phyloP scores from a whole-genome alignment of 2,888 invertebrate genomes.

The Bellardia pandia region DNA sequence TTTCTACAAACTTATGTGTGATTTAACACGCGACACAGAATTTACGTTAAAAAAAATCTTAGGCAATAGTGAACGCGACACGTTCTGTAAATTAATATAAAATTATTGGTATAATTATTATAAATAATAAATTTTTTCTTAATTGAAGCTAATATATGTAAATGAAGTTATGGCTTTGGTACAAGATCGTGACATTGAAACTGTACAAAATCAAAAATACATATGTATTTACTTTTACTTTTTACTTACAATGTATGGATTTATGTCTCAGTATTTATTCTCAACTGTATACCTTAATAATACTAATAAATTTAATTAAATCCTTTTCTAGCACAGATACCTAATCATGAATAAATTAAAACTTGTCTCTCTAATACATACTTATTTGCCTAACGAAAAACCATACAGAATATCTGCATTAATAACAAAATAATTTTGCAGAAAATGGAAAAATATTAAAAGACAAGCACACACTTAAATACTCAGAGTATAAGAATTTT shows the following conservation, averaged over 20 bases:
- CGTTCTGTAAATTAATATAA: no score
- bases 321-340: background rate
- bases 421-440: conserved; percentile 6
- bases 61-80: no score
- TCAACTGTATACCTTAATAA: background rate
- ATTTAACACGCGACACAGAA: no score
- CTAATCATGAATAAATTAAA: conserved; percentile 15
- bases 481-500: background rate
- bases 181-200: no score
- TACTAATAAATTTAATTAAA: conserved; percentile 3
- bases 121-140: no score
- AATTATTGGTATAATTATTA: no score
- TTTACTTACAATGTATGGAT: background rate
- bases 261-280: background rate
- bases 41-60: no score
- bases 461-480: background rate
- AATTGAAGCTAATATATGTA: no score
- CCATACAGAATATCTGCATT: background rate
- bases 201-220: no score
- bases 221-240: no score
- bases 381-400: background rate
- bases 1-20: no score
- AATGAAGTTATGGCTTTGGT: no score
- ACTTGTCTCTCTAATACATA: background rate
- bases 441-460: background rate